Evolutionary conservation across 1,140 invertebrate genomes (phyloP).

Genomic region (Oncopeltus fasciatus): DNA sequence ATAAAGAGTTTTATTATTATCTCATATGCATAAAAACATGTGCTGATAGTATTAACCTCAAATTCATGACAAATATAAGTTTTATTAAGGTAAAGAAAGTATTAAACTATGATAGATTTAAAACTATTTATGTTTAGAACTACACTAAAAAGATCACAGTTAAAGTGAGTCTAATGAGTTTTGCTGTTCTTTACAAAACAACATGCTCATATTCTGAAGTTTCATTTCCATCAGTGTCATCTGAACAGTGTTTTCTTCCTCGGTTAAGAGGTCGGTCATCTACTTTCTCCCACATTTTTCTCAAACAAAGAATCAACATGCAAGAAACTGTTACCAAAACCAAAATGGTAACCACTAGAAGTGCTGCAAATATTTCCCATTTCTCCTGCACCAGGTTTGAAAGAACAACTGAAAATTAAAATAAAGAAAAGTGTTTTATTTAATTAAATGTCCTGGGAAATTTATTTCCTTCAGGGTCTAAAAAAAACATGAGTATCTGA

Average conservation of each 20-base stretch:
- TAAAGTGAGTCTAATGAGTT: not conserved
- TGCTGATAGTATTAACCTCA: no score
- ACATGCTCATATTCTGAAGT: conserved; percentile 3
- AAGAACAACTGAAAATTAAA: not conserved
- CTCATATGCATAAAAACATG: no score
- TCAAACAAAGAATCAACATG: not conserved
- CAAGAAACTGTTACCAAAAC: not conserved
- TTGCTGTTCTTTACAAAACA: not conserved
- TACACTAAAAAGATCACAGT: conserved; percentile 2
- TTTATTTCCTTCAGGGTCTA: no score
- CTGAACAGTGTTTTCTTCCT: not conserved
- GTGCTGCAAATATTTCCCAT: conserved; percentile 2
- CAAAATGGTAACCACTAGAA: not conserved
- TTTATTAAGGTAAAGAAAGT: no score
- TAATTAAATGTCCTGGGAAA: no score
- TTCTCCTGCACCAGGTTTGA: not conserved
- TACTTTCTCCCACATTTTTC: not conserved
- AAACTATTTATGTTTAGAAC: no score
- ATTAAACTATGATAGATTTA: no score
- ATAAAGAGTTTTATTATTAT: no score
- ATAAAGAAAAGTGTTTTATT: not conserved
- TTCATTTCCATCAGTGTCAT: not conserved
- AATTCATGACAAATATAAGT: no score
- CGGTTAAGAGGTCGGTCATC: not conserved
- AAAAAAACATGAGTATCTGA: no score